Percentiles rank a stretch among this genome's conserved stretches.
Evolutionary conservation across 2,113 vertebrate genomes (phyloP).

Genomic region (Scomber japonicus): DNA sequence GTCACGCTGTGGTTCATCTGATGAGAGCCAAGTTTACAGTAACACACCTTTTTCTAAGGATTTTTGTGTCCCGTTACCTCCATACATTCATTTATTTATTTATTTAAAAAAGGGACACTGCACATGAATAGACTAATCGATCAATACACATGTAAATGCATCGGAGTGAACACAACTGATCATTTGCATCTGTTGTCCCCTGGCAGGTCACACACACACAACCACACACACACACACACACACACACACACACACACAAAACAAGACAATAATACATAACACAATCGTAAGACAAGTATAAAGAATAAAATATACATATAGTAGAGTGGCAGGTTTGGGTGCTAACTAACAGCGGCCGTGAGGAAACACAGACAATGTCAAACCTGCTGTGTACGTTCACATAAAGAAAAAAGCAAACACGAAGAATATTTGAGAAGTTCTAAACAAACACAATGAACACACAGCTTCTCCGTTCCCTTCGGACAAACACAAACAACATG

Average conservation of each 20-base stretch:
- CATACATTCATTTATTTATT: no score
- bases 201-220: no score
- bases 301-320: no score
- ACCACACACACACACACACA: no score
- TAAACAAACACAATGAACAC: background rate
- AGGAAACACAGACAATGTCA: conserved; percentile 18
- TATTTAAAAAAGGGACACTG: no score
- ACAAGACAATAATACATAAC: no score
- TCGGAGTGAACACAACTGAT: no score
- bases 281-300: no score
- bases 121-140: no score
- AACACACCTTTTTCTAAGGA: background rate
- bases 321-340: background rate
- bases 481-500: conserved; percentile 74
- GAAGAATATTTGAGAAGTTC: fast-evolving
- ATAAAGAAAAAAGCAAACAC: background rate
- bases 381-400: background rate
- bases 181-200: no score
- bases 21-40: conserved; percentile 10
- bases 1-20: background rate
- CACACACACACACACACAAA: no score
- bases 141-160: no score
- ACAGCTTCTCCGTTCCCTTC: background rate
- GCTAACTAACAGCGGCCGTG: background rate
- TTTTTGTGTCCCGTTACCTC: background rate